Base-by-base conservation (phyloP, 2,888 invertebrate species). In the Stenodera caucasica region DNA sequence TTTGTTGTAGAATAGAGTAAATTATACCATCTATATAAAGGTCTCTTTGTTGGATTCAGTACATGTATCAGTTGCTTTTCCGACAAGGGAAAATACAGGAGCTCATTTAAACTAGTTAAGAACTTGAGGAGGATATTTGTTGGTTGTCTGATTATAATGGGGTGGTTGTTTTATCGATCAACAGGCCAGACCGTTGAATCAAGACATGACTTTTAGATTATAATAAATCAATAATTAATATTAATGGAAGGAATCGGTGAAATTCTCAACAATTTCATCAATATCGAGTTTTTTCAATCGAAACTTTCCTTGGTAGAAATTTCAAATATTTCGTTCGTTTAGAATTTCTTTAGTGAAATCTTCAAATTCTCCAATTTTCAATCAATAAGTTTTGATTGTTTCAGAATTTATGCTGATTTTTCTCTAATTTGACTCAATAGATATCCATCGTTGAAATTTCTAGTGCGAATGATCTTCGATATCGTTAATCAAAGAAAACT, bases 91-190 rank as follows among this genome's bases (percentile, higher is more conserved):
- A 15, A 18, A 15, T 40, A 40, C 18, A 21, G 21, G 40, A 21
- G 40, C 12, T 45, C 21, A 45, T 21, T 45, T 3, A 7, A 45
- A 45, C 21, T 45, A 18, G 21, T 45, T 9, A 45, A 45, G 45
- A 45, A 45, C 21, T 21, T 45, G 21, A 37, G 2, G 21, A 15
- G 12, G 30, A 21, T 33, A 32, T 49, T 55, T 32, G 49, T 49
- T 21, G 9, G 32, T 33, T 12, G 52, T 33, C 32, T 32, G 14
- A 52, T 52, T 52, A 52, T 32, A 21, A 52, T 33, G 21, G 52
- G 30, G 21, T 52, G 45, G 45, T 45, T 40, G 18, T 9, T 45
- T 45, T 45, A 30, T 14, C 8, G 32, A 52, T 30, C 52, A 52
- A 52, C 52, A 52, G 30, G 52, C 52, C 30, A n/a, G n/a, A n/a